A percentile compares a stretch with the other conserved stretches of the same genome.
Conservation (phyloP, 2,113 vertebrate genomes). For the Podocnemis expansa region DNA sequence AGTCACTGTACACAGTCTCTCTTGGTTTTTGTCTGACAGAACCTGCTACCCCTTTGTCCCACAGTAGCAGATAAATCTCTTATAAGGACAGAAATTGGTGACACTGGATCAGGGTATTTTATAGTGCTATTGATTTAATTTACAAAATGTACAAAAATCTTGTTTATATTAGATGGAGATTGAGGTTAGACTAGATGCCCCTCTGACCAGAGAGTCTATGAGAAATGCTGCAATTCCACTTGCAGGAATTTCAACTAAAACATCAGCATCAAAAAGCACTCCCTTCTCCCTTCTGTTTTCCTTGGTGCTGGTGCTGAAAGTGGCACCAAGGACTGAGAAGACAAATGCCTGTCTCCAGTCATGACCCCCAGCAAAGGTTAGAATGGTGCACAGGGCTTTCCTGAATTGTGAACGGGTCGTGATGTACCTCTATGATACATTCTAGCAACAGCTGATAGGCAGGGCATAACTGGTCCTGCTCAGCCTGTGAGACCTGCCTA, state of each 20-base stretch:
- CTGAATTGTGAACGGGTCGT: no score
- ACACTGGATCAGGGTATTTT: conserved; percentile 10
- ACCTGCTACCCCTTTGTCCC: neutral
- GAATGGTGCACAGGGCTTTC: no score
- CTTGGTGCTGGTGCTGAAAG: neutral
- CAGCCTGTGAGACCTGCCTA: neutral
- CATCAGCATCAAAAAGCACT: neutral
- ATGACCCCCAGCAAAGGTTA: no score
- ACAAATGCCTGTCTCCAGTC: no score
- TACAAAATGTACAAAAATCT: neutral
- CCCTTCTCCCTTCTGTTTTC: neutral
- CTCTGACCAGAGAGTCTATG: no score
- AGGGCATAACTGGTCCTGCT: neutral
- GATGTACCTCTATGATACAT: neutral
- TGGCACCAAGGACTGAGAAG: no score
- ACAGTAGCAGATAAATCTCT: neutral
- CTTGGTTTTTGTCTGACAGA: accelerated
- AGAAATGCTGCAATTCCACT: neutral
- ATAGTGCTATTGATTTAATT: neutral
- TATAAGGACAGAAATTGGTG: neutral
- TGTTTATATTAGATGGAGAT: neutral
- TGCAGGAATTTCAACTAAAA: conserved; percentile 1
- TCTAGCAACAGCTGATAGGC: neutral
- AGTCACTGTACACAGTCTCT: neutral
- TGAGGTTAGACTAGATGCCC: no score